Evolutionary conservation across 92 coral and sea anemone species (phyloP), one percentile per base, ranked within the genome.

Genomic region (Phymanthus crucifer): DNA sequence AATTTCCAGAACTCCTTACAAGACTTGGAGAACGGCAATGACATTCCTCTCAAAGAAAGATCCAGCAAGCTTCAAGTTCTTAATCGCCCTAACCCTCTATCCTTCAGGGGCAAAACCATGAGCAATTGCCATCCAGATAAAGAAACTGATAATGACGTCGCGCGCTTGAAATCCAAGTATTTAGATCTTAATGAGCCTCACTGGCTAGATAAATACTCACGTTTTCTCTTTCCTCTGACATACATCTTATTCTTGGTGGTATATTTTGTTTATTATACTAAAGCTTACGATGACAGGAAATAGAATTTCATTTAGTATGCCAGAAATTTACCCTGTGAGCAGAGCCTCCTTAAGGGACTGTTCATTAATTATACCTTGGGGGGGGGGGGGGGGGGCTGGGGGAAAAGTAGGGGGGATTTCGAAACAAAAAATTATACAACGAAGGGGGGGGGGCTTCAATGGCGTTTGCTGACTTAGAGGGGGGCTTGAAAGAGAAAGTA

Each of bases 181-280:
- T 14, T 24, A 18, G 19, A 19, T 2, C 81, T 92, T 40, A 82
- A 71, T n/a, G 97, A 90, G 1, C 87, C 84, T 21, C 90, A 91
- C 29, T 89, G 86, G 83, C 83, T 94, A 43, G 98, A 94, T 57
- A 81, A 86, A 65, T 91, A 94, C 71, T 86, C 97, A 1, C 89
- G 98, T 23, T 48, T 83, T 70, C 35, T 94, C 9, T 94, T 94
- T 75, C 97, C 98, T 1, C 64, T 92, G 16, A 85, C 88, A 17
- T 94, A 92, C 54, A 80, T 75, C 18, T 76, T 89, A n/a, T 94
- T 94, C 78, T 64, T 92, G 69, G 69, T 82, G 17, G 86, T 90
- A 23, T 94, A 94, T 74, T 94, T 92, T 57, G 81, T 84, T n/a
- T 87, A 90, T 52, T 92, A 92, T 40, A 52, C 85, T 47, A 45